A percentile compares a stretch with the other conserved stretches of the same genome.
phyloP scores from a whole-genome alignment of 30 jellyfish, hydroid and myxozoan genomes.

The Aurelia aurita complex sp. Pacific region DNA sequence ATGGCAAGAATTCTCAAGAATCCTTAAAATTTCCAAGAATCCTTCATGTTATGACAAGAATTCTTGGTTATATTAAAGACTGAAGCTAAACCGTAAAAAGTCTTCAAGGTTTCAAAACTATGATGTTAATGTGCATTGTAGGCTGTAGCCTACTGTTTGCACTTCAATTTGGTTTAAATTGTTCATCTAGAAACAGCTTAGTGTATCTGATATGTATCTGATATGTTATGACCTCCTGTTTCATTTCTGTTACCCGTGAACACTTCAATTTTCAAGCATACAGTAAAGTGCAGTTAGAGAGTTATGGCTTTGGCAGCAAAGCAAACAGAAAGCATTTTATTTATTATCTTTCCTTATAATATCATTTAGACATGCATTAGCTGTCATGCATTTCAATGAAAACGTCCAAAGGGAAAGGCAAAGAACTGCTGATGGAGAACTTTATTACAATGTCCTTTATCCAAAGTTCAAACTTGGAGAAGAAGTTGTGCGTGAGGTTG shows the following conservation, averaged over 20 bases:
- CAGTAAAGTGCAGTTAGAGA: too few species aligned
- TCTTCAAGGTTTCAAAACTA: too few species aligned
- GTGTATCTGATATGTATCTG: not conserved
- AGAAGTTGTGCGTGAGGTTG: conserved; percentile 40
- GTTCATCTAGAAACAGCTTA: not conserved
- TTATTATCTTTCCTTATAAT: not conserved
- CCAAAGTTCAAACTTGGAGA: conserved; percentile 52
- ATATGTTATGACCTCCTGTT: not conserved
- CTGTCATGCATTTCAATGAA: conserved; percentile 44
- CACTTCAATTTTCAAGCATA: not conserved
- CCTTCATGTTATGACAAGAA: too few species aligned
- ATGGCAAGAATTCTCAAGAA: too few species aligned
- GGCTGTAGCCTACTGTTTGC: too few species aligned
- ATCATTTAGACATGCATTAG: conserved; percentile 3
- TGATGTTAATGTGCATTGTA: too few species aligned
- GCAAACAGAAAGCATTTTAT: not conserved
- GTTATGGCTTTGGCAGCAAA: not conserved
- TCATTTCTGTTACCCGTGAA: not conserved
- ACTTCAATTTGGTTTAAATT: too few species aligned
- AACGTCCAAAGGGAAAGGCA: conserved; percentile 18
- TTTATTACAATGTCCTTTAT: not conserved
- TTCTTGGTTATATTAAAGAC: too few species aligned
- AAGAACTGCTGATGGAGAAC: conserved; percentile 15
- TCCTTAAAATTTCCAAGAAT: too few species aligned
- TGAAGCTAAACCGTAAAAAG: too few species aligned